Conservation (phyloP, 2,888 invertebrate species). For the Stenotaenia linearis region DNA sequence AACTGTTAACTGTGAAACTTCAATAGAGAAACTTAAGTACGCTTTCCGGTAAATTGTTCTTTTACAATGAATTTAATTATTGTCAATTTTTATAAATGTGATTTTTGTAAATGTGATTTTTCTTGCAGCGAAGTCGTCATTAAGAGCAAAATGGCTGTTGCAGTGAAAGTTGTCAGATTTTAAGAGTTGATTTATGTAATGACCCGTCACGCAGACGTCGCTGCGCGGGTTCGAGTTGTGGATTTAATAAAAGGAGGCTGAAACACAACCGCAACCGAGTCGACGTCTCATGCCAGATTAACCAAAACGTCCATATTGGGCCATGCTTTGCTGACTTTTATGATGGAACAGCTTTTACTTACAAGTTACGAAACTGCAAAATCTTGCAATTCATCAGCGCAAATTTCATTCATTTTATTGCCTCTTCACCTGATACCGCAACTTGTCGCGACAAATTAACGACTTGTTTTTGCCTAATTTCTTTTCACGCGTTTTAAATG, state of each 20-base stretch:
- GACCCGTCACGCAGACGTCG: background rate
- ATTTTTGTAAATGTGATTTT: no score
- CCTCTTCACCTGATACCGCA: background rate
- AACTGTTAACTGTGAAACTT: no score
- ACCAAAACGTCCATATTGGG: conserved; percentile 4
- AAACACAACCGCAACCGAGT: background rate
- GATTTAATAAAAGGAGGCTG: background rate
- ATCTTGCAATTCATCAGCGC: background rate
- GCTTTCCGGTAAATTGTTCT: no score
- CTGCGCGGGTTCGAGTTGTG: no score
- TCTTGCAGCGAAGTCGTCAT: no score
- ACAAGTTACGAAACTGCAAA: background rate
- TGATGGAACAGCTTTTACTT: background rate
- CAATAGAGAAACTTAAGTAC: no score
- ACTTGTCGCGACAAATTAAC: background rate
- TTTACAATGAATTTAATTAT: no score
- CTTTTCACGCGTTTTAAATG: no score
- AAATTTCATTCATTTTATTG: background rate
- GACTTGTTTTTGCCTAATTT: no score
- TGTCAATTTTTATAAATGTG: no score
- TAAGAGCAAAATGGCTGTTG: no score
- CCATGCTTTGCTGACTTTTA: background rate
- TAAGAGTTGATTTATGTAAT: background rate
- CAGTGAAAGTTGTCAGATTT: background rate
- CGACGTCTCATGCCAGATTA: background rate